Base-by-base conservation (phyloP, 2,888 invertebrate species). In the Lasioglossum leucozonium region DNA sequence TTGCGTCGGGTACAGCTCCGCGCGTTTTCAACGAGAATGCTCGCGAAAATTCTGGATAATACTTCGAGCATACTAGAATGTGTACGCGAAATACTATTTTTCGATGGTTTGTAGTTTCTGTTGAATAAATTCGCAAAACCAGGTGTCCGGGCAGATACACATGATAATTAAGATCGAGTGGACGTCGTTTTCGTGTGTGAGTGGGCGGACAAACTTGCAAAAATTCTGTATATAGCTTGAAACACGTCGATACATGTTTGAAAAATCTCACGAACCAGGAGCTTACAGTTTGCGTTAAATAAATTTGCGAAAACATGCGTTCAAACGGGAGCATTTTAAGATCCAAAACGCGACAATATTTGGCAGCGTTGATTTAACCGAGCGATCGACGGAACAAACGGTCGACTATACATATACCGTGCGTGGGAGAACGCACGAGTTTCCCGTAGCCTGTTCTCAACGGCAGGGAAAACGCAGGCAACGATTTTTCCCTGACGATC, bases 401-500 rank as follows among this genome's bases (percentile, higher is more conserved):
- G 30, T 62, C 16, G 62, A 13, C 30, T 62, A 3, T 62, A 62
- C 6, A 0, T 62, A 62, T 5, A 16, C 30, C 16, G 62, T 16
- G 16, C 16, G 62, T 30, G 30, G 16, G 18, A 62, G 34, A 3
- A 30, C 18, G 62, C 6, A 62, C 30, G 62, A 62, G 16, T 67
- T 37, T 37, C 42, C 55, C 16, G 37, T 55, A 40, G 30, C 18
- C 44, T 26, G 18, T 58, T 58, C 58, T 67, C 47, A 42, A 26
- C 69, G 30, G 18, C 37, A 55, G 37, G 8, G 73, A 34, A 34
- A 74, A 62, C 51, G 77, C 73, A 26, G 26, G 34, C 69, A 51
- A 73, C 82, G 73, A 77, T 82, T 77, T 67, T 74, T 69, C 82
- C 69, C 55, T 42, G 51, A 51, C 77, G 77, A 82, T 82, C 72